phyloP scores from a whole-genome alignment of 2,888 invertebrate genomes.

The Uropetala carovei region DNA sequence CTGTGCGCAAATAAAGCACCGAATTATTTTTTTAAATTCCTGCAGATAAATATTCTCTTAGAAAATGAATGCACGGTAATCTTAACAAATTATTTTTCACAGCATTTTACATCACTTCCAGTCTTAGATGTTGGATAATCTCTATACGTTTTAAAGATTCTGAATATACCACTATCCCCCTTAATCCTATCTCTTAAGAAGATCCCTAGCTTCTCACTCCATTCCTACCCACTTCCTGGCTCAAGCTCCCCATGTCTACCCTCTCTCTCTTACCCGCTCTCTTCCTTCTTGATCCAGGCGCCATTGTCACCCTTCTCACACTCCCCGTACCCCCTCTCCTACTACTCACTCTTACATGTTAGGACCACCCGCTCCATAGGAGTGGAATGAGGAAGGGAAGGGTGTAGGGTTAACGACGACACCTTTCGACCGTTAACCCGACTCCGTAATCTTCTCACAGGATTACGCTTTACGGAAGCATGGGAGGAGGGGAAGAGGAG shows the following conservation, averaged over 20 bases:
- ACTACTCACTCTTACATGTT: background rate
- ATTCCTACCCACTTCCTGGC: background rate
- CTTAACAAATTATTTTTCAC: background rate
- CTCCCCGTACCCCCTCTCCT: background rate
- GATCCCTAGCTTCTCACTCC: background rate
- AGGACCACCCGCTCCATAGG: slow-evolving; percentile 2
- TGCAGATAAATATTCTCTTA: too few relatives aligned
- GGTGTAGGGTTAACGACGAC: slow-evolving; percentile 54
- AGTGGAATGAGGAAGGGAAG: background rate
- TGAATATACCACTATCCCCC: background rate
- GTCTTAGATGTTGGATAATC: background rate
- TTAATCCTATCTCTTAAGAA: slow-evolving; percentile 42
- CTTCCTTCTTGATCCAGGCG: slow-evolving; percentile 23
- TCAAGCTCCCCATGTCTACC: background rate
- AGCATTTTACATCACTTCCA: background rate
- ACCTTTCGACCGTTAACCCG: slow-evolving; percentile 61
- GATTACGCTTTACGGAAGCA: slow-evolving; percentile 40
- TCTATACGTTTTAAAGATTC: background rate
- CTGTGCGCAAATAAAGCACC: too few relatives aligned
- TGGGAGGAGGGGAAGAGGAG: background rate
- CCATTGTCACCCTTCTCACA: slow-evolving; percentile 21
- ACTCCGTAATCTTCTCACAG: slow-evolving; percentile 64
- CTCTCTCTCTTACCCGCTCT: background rate
- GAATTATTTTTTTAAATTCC: too few relatives aligned
- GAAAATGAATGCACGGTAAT: background rate